Conservation (phyloP, 2,888 invertebrate species). For the Agrochola circellaris region DNA sequence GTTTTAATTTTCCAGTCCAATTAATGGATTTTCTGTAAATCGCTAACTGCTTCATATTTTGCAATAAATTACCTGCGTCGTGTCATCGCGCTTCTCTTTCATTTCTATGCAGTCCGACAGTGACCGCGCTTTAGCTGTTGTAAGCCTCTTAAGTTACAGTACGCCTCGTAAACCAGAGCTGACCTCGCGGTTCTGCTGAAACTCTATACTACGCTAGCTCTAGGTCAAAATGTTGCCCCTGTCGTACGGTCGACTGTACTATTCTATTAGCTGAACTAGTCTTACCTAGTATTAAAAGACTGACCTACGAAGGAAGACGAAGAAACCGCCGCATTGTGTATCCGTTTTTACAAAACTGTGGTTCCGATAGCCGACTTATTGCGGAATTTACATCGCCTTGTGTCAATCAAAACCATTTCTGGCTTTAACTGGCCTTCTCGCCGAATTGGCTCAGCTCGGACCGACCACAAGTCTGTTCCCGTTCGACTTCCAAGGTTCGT, state of each 20-base stretch:
- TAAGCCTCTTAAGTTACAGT: too few species aligned
- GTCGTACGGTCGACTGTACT: neutral
- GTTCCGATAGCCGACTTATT: neutral
- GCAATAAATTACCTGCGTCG: too few species aligned
- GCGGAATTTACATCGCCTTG: slow-evolving; percentile 9
- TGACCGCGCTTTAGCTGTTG: too few species aligned
- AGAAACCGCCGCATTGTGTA: neutral
- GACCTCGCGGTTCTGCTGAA: neutral
- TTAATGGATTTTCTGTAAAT: too few species aligned
- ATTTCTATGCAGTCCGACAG: too few species aligned
- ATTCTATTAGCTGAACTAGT: neutral
- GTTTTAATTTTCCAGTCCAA: too few species aligned
- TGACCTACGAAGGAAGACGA: neutral
- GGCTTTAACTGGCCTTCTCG: neutral
- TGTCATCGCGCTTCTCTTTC: too few species aligned
- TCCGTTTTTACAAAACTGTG: slow-evolving; percentile 12
- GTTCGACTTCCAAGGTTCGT: neutral
- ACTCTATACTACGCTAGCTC: neutral
- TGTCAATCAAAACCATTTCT: slow-evolving; percentile 2
- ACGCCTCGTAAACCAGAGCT: neutral
- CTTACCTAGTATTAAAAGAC: neutral
- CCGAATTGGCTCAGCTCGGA: neutral
- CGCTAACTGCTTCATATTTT: too few species aligned
- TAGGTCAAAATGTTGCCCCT: neutral
- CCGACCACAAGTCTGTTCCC: neutral